Evolutionary conservation across 2,113 vertebrate species (phyloP).

Genomic region (Panthera tigris): DNA sequence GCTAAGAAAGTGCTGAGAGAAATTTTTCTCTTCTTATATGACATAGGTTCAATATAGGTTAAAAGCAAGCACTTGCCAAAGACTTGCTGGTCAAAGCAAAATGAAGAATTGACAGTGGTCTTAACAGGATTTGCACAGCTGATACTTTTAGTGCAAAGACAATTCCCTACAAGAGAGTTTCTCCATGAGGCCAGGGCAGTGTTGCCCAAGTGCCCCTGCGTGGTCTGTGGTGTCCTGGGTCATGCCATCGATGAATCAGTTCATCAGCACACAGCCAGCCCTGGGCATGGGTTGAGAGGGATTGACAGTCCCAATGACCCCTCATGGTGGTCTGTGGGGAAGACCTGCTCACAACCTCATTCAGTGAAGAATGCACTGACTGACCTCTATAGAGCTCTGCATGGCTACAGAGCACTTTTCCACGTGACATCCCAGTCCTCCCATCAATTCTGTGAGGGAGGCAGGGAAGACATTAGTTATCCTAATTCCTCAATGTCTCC

Average conservation of each 20-base stretch:
- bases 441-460: background rate
- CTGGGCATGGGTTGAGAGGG: too few relatives aligned
- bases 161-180: too few relatives aligned
- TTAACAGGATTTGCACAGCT: too few relatives aligned
- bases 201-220: too few relatives aligned
- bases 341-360: background rate
- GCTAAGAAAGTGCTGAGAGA: background rate
- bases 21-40: too few relatives aligned
- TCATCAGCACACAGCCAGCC: background rate
- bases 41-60: background rate
- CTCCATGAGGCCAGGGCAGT: too few relatives aligned
- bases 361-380: background rate
- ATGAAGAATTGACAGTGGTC: background rate
- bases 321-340: accelerated
- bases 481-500: background rate
- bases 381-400: too few relatives aligned
- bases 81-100: background rate
- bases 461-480: too few relatives aligned
- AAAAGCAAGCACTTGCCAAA: too few relatives aligned
- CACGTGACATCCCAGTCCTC: accelerated
- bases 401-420: background rate
- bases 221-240: too few relatives aligned
- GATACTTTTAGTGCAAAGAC: background rate
- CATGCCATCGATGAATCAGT: background rate
- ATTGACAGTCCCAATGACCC: accelerated